phyloP scores from a whole-genome alignment of 2,797 vertebrate species.

The Garrulus glandarius region DNA sequence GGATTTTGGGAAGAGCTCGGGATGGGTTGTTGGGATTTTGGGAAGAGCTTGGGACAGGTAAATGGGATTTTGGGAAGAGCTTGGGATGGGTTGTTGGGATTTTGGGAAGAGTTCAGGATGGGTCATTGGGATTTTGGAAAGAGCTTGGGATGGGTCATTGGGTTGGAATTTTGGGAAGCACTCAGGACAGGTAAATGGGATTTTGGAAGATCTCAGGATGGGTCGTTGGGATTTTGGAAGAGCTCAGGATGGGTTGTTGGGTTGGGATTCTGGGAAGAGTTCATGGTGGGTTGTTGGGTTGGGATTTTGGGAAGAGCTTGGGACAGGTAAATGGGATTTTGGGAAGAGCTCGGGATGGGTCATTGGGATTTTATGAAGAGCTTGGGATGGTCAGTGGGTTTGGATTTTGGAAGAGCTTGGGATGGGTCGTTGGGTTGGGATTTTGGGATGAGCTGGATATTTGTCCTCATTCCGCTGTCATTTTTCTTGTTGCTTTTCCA shows the following conservation, averaged over 20 bases:
- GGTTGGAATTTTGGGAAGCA: not conserved
- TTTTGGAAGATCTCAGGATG: not conserved
- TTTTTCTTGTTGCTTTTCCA: not conserved
- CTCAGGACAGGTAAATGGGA: too few species aligned
- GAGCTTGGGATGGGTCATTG: too few species aligned
- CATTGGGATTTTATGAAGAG: not conserved
- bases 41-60: not conserved
- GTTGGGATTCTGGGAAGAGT: not conserved
- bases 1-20: not conserved
- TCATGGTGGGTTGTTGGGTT: too few species aligned
- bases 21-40: not conserved
- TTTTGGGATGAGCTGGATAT: not conserved
- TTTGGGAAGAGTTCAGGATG: not conserved
- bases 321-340: accelerated
- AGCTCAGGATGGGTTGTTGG: not conserved
- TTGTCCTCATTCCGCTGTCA: not conserved
- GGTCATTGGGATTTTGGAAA: not conserved
- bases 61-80: not conserved
- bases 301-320: not conserved
- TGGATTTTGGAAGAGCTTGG: not conserved
- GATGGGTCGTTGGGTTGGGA: accelerated
- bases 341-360: too few species aligned
- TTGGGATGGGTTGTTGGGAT: accelerated
- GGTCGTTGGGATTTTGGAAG: not conserved
- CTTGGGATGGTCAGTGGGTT: accelerated